Evolutionary conservation across 2,888 invertebrate species (phyloP), one percentile per base, ranked within the genome.

Genomic region (Aphelenchoides bicaudatus): DNA sequence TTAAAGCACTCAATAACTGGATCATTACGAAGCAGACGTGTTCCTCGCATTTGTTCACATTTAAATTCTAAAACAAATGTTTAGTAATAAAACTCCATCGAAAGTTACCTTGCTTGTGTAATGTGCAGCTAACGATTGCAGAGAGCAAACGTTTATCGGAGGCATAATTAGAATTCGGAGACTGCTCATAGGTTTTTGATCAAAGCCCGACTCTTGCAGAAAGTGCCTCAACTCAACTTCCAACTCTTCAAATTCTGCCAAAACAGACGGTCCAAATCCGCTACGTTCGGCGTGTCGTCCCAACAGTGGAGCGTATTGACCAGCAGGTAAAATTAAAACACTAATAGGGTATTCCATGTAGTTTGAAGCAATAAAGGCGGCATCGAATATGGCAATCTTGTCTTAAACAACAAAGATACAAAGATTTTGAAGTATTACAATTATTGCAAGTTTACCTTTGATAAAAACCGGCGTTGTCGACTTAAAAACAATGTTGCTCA

Each of bases 271-370:
- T 2, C 67, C 64, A 50, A 70, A 73, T 23, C 66, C 63, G 51
- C 65, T 64, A n/a, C 66, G 63, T 16, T 72, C 69, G 10, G 65
- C 65, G 37, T 48, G 39, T 16, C 69, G 65, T 21, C 72, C 61
- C 67, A 73, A 66, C 2, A 73, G 56, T 27, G 73, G 73, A 19
- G 70, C 71, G 55, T 73, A 73, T 58, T 71, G 72, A 10, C 69
- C 67, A 28, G 72, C 68, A 13, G 73, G 73, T 16, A 71, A 69
- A 30, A 73, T 68, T 68, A 72, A 70, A 2, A 72, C 56, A 6
- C 70, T 71, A 16, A 68, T 63, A 23, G 68, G 68, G 39, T 66
- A 66, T 37, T 72, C 72, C 0, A 55, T 54, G 37, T 62, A 38
- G 5, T 54, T 57, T 8, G 59, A 56, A 10, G 65, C 58, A 1